Base-by-base conservation (phyloP, 2,797 vertebrate genomes). In the Melanotaenia trifasciata region DNA sequence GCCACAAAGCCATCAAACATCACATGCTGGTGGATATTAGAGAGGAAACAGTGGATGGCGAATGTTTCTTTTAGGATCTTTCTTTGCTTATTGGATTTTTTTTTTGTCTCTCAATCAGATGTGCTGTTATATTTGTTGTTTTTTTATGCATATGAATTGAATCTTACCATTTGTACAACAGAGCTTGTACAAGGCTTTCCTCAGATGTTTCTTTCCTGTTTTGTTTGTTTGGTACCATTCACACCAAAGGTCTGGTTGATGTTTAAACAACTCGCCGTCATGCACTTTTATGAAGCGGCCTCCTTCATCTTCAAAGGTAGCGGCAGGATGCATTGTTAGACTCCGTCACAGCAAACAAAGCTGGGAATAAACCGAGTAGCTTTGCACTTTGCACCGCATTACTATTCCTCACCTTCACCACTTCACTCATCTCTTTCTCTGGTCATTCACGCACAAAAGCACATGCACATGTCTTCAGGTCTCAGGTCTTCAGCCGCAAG, bases 261-360 rank as follows among this genome's bases (percentile, higher is more conserved):
- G 94, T 95, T 95, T 93, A 89, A 96, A 90, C 89, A 80, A 69
- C 86, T 81, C 89, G 90, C 84, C 73, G 69, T 70, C 75, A 72
- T 65, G 83, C 89, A 92, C 87, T 79, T 87, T 92, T 87, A 92
- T 93, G 93, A 94, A 94, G 87, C 95, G 77, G 90, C 94, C 93
- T 94, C 90, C 87, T 94, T 95, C 89, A 92, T 86, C 95, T 95
- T 96, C 95, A 96, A 96, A 97, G 83, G 86, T 54, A 74, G 79
- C 71, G 81, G 76, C 87, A 33, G 72, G 72, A 81, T 64, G 79
- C 56, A 0, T 65, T 47, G 77, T 84, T 58, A n/a, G 79, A 69
- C 67, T 16, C 26, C 1, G 20, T 89, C 89, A 84, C 85, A 85
- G 91, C 94, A 93, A 93, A 95, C 90, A 73, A 83, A 90, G 70